A percentile compares a stretch with the other conserved stretches of the same genome.
Conservation (phyloP, 2,888 invertebrate species). For the Cataglyphis altisquamis region DNA sequence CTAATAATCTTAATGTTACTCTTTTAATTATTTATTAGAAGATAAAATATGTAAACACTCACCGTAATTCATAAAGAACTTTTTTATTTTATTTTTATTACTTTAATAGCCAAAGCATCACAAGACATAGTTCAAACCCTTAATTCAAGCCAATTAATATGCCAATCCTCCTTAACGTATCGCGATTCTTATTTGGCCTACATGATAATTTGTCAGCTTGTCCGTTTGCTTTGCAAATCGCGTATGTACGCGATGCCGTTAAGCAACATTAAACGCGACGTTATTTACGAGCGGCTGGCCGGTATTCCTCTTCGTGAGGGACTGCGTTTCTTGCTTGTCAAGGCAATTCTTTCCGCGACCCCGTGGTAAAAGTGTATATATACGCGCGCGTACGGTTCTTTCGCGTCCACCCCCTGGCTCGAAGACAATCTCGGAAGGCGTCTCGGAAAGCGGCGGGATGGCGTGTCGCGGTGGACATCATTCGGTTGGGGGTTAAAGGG, state of each 20-base stretch:
- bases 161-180: slow-evolving; percentile 17
- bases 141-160: slow-evolving; percentile 2
- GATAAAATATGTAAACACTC: not conserved
- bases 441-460: slow-evolving; percentile 71
- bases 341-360: slow-evolving; percentile 76
- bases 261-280: slow-evolving; percentile 71
- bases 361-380: slow-evolving; percentile 72
- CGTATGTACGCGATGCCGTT: slow-evolving; percentile 52
- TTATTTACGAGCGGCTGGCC: slow-evolving; percentile 74
- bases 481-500: slow-evolving; percentile 57
- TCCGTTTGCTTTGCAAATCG: slow-evolving; percentile 61
- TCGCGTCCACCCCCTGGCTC: slow-evolving; percentile 66
- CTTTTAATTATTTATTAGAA: not conserved
- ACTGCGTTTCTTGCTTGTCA: slow-evolving; percentile 72
- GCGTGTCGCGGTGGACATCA: slow-evolving; percentile 81
- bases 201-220: slow-evolving; percentile 54
- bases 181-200: slow-evolving; percentile 1
- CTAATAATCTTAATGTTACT: slow-evolving; percentile 1
- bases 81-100: not conserved
- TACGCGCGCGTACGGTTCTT: slow-evolving; percentile 68
- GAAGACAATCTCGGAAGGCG: slow-evolving; percentile 79
- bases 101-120: not conserved
- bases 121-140: not conserved
- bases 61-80: not conserved
- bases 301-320: slow-evolving; percentile 73